A percentile compares a stretch with the other conserved stretches of the same genome.
Conservation (phyloP, 2,113 vertebrate genomes). For the Urocolius indicus region DNA sequence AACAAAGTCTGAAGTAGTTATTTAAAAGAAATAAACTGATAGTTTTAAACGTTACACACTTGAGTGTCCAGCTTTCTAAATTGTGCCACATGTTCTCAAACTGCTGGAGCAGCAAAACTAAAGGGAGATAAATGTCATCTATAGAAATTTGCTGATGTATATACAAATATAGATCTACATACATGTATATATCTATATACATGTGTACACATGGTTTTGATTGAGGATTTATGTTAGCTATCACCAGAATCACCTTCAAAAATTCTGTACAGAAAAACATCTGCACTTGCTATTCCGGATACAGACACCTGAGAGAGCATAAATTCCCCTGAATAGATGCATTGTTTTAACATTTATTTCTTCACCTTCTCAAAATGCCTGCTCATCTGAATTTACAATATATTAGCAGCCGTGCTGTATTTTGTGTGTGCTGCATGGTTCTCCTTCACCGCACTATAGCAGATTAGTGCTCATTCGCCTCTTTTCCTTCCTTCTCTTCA, state of each 20-base stretch:
- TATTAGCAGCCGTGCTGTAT: neutral
- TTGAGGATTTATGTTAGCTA: neutral
- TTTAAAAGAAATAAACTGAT: neutral
- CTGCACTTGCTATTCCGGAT: slow-evolving; percentile 26
- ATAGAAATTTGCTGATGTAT: neutral
- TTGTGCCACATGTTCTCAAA: neutral
- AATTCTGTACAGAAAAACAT: neutral
- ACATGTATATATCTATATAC: too few relatives aligned
- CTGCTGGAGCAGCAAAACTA: neutral
- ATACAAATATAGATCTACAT: neutral
- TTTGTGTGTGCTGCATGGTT: neutral
- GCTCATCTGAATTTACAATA: slow-evolving; percentile 58
- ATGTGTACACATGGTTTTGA: neutral
- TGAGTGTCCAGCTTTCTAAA: neutral
- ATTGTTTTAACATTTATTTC: slow-evolving; percentile 61
- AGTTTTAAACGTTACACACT: neutral
- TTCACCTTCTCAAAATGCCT: slow-evolving; percentile 35
- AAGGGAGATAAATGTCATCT: neutral
- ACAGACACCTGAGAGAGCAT: slow-evolving; percentile 40
- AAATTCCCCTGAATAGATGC: slow-evolving; percentile 30
- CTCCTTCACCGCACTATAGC: slow-evolving; percentile 43
- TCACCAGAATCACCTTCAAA: neutral
- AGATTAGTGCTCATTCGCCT: slow-evolving; percentile 69
- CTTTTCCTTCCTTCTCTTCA: slow-evolving; percentile 73
- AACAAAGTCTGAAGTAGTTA: neutral